Base-by-base conservation (phyloP, 2,888 invertebrate species). In the Steromphala cineraria region DNA sequence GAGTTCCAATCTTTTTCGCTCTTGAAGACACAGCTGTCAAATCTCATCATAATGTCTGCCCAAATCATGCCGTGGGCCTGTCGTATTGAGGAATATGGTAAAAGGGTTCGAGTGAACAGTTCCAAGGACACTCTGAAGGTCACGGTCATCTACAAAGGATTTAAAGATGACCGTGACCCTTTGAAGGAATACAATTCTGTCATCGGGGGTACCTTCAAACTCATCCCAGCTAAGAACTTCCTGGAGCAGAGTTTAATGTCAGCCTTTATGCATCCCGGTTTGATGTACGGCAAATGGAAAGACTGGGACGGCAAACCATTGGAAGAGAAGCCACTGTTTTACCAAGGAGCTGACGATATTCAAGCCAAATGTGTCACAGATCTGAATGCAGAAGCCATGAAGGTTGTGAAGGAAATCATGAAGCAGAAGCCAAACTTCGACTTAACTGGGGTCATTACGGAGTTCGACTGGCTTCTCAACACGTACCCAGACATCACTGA, bases 31-130 rank as follows among this genome's bases (percentile, higher is more conserved):
- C 76, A 81, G 15, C 85, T 82, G 78, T 80, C n/a, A 36, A 81
- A 10, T 79, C 67, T 36, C 53, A 87, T 87, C 2, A 79, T 90
- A 4, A 83, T 89, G 15, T 86, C 86, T 24, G 81, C 87, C 28
- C 90, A 89, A 77, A 85, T 88, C 2, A 82, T 90, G 19, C 90
- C 90, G 0, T 90, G 90, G 90, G 90, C 90, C 2, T 89, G 89
- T 78, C 85, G 90, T 40, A 86, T 89, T 28, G 40, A 85, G 19
- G 88, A 89, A 55, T 90, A 88, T 75, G 89, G 87, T 21, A 83
- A 81, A 46, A 79, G 82, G n/a, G 90, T 87, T 17, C 86, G 88
- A 24, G 86, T 90, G 46, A 82, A 89, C 0, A 89, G 88, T 0
- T 85, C 83, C 21, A 90, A 90, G 79, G 87, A 86, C 74, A 78